These are phyloP conservation scores for Epistrophella euchroma DNA, from an alignment of 2,888 invertebrate species.

Conservation along the genomic window DNA sequence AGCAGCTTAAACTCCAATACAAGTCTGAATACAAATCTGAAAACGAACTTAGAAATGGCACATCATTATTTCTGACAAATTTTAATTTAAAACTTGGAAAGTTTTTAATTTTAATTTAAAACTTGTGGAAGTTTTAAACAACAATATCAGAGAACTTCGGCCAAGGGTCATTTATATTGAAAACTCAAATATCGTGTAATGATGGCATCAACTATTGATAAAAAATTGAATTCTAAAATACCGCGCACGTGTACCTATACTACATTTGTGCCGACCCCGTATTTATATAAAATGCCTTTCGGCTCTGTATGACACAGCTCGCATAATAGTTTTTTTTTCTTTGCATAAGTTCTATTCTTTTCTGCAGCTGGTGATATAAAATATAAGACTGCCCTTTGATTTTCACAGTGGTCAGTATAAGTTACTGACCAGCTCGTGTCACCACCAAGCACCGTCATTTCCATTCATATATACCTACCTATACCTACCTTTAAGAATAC, in stretches of 20 bases:
- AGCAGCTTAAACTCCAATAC: too few relatives aligned
- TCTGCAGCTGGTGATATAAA: conserved; percentile 33
- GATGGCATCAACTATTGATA: not conserved
- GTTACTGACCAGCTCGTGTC: conserved; percentile 37
- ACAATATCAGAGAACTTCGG: not conserved
- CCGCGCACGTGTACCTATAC: too few relatives aligned
- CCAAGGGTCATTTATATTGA: not conserved
- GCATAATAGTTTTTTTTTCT: not conserved
- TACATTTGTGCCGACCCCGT: not conserved
- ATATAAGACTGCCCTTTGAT: conserved; percentile 30
- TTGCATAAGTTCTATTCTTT: not conserved
- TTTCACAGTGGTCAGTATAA: conserved; percentile 43
- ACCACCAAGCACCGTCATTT: not conserved
- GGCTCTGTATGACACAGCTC: not conserved
- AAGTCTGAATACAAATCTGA: too few relatives aligned
- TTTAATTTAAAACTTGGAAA: too few relatives aligned
- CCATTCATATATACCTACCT: not conserved
- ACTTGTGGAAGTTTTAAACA: too few relatives aligned
- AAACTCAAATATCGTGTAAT: not conserved
- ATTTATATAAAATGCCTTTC: not conserved
- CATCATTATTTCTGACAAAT: too few relatives aligned
- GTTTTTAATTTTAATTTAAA: too few relatives aligned
- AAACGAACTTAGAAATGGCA: too few relatives aligned
- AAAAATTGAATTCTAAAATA: not conserved
- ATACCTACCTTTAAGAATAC: too few relatives aligned